Conservation (phyloP, 2,888 invertebrate genomes). For the Lissocephala sabroskyi region DNA sequence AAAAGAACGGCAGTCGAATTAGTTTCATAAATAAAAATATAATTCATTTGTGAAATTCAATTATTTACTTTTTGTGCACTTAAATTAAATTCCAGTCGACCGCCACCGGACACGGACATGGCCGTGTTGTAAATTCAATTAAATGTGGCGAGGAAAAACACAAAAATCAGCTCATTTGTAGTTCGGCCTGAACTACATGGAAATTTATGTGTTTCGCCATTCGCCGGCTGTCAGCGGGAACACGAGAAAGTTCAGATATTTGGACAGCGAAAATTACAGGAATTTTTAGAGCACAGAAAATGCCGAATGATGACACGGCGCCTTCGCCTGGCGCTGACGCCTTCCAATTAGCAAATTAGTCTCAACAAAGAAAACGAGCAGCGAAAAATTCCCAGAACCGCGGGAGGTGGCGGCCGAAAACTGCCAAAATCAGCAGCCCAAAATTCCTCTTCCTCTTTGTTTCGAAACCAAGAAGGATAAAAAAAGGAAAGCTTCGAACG, state of each 20-base stretch:
- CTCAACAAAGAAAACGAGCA: constrained; percentile 20
- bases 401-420: constrained; percentile 16
- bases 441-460: constrained; percentile 49
- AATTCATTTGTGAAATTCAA: constrained; percentile 52
- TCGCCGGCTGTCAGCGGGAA: constrained; percentile 6
- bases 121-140: constrained; percentile 47
- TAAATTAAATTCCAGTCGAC: constrained; percentile 16
- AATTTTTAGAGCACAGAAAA: too few species aligned
- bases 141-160: constrained; percentile 23
- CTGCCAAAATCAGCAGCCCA: constrained; percentile 58
- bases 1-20: constrained; percentile 2
- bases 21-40: constrained; percentile 28
- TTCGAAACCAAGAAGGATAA: constrained; percentile 25
- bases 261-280: too few species aligned
- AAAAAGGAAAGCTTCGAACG: too few species aligned
- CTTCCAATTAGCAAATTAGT: constrained; percentile 66
- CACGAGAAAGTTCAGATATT: constrained; percentile 19
- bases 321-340: constrained; percentile 55
- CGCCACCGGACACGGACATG: constrained; percentile 8
- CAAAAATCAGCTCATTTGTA: not conserved
- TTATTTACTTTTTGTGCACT: constrained; percentile 26
- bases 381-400: constrained; percentile 4
- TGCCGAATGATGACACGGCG: too few species aligned
- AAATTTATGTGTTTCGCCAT: constrained; percentile 15
- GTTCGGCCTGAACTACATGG: not conserved